These are phyloP conservation scores for Lepidocyrtoides sp. DNA, from an alignment of 2,888 invertebrate genomes.

Conservation along the genomic window DNA sequence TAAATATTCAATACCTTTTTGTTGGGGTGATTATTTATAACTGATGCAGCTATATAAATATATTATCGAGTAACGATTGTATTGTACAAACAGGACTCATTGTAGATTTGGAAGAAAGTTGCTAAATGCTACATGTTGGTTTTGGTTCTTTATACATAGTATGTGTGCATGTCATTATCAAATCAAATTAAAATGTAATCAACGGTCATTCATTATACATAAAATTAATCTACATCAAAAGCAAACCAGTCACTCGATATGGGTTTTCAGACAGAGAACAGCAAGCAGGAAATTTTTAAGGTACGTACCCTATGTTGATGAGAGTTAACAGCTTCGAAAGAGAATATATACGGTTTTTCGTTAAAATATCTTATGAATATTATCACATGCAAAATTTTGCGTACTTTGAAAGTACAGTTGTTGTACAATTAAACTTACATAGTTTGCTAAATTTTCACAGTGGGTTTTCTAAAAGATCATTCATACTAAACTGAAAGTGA, in stretches of 20 bases:
- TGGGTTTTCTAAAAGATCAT: background rate
- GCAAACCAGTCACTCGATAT: background rate
- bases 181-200: too few species aligned
- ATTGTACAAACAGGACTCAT: background rate
- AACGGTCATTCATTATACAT: too few species aligned
- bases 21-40: background rate
- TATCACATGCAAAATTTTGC: constrained; percentile 43
- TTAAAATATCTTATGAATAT: background rate
- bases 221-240: background rate
- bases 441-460: too few species aligned
- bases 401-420: background rate
- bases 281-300: too few species aligned
- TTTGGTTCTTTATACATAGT: too few species aligned
- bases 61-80: background rate
- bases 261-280: background rate
- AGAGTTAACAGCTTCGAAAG: background rate
- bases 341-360: background rate
- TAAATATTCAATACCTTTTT: background rate
- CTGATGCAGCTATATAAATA: background rate
- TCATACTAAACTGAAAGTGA: background rate
- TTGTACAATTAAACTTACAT: background rate
- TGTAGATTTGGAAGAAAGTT: background rate
- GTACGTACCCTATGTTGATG: background rate
- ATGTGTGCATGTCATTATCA: too few species aligned
- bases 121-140: background rate